Base-by-base conservation (phyloP, 1,140 invertebrate genomes). In the Ooceraea biroi region DNA sequence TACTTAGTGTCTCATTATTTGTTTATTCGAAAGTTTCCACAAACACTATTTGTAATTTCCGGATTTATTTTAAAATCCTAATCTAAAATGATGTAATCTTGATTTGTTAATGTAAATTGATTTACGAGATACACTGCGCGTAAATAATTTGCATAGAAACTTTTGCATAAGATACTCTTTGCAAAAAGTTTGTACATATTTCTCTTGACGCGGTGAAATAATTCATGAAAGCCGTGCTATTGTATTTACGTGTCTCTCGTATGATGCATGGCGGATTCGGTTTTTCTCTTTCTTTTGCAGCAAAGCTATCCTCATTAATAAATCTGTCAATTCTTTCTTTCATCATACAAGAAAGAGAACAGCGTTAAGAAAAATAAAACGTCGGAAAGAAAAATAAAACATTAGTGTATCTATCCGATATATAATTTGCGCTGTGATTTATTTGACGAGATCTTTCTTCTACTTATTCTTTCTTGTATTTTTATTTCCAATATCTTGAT, bases 271-370 rank as follows among this genome's bases (percentile, higher is more conserved):
- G 17, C 25, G 30, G 19, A 72, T 19, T 44, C 57, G 22, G n/a
- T n/a, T n/a, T 48, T 60, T 41, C 8, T 52, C 58, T 58, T 69
- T 71, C 74, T 71, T n/a, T n/a, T n/a, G n/a, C 78, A 27, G 84
- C 74, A 66, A 76, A 77, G 66, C 36, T 7, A 86, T 87, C 71
- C 82, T 27, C 72, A 58, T 66, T 55, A 77, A 77, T 83, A 84
- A 90, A 89, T 87, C 74, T 61, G 82, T 89, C 85, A 78, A 89
- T 88, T 65, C 58, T 44, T 58, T 30, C 44, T 17, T 27, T 10
- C 8, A 57, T 73, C 60, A 1, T 50, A 1, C 19, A 48, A 48
- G 2, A 48, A 0, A 71, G 44, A 46, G 0, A 57, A 36, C 41
- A 25, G 44, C n/a, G 19, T 25, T 30, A 19, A 14, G 7, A 60